These are phyloP conservation scores for Campylorhamphus procurvoides DNA, from an alignment of 2,113 vertebrate species.

Conservation along the genomic window DNA sequence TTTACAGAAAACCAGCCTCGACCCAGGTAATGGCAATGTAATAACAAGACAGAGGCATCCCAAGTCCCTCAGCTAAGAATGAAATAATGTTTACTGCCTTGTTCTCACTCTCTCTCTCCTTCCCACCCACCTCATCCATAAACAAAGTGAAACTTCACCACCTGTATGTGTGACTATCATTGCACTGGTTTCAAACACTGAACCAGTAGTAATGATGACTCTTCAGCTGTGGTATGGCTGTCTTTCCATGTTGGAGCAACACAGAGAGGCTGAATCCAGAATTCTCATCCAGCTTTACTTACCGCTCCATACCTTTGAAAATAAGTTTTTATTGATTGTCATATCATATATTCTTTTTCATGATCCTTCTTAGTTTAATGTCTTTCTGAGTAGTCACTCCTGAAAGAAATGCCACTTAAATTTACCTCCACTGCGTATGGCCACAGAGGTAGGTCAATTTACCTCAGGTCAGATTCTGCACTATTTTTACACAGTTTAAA, in stretches of 20 bases:
- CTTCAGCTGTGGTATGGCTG: background rate
- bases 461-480: background rate
- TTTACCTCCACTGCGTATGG: background rate
- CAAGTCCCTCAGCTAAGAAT: background rate
- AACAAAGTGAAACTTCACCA: background rate
- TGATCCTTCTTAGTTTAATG: background rate
- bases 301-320: background rate
- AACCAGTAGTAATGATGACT: accelerated
- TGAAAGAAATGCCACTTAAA: background rate
- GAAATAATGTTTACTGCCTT: background rate
- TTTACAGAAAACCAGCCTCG: background rate
- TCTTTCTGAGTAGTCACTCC: background rate
- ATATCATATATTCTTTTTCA: background rate
- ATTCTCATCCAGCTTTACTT: background rate
- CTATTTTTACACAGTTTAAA: background rate
- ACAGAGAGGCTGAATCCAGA: background rate
- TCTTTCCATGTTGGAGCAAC: background rate
- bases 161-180: background rate
- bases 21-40: background rate
- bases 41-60: background rate
- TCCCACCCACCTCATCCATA: background rate
- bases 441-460: background rate
- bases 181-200: background rate
- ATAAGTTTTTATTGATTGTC: background rate
- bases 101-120: background rate